Conservation (phyloP, 2,888 invertebrate genomes). For the Meteorus colon region DNA sequence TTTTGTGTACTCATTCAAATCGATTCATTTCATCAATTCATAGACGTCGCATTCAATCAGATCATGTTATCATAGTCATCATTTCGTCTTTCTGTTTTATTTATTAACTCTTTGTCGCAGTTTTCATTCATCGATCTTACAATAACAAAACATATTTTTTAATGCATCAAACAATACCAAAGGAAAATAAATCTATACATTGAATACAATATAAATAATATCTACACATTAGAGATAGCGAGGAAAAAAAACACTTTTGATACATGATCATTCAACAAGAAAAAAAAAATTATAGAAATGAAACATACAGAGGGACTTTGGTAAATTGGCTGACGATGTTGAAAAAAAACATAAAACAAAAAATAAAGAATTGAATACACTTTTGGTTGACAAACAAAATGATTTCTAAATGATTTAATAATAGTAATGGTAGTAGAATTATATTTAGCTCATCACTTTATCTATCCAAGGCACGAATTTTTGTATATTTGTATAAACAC, state of each 20-base stretch:
- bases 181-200: constrained; percentile 32
- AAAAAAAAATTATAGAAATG: not conserved
- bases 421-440: not conserved
- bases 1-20: not conserved
- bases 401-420: not conserved
- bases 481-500: constrained; percentile 94
- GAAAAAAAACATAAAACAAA: constrained; percentile 10
- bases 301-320: constrained; percentile 53
- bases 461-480: constrained; percentile 95
- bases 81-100: not conserved
- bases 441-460: constrained; percentile 81
- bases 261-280: not conserved
- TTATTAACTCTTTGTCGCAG: not conserved
- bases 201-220: constrained; percentile 39
- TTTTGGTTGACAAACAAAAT: not conserved
- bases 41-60: not conserved
- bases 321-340: constrained; percentile 44
- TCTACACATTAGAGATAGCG: constrained; percentile 33
- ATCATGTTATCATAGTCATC: not conserved
- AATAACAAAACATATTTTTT: constrained; percentile 3
- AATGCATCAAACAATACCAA: not conserved
- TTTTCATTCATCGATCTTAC: not conserved
- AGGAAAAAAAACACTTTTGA: constrained; percentile 24
- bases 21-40: not conserved
- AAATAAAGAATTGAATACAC: constrained; percentile 9